phyloP scores from a whole-genome alignment of 1,140 invertebrate species.

The Diploscapter pachys region DNA sequence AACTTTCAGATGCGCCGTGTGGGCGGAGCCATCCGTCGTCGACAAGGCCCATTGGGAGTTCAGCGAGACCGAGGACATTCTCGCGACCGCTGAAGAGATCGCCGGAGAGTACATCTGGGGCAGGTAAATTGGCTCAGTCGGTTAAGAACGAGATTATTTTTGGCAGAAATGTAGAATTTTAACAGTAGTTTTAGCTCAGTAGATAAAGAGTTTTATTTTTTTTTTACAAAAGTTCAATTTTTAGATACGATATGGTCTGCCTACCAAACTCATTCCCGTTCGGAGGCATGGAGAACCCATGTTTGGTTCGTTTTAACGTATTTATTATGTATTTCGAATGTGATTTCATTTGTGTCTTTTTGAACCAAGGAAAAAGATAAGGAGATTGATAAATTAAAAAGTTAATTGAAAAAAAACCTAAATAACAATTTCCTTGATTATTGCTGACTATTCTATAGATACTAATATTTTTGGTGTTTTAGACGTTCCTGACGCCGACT shows the following conservation, averaged over 20 bases:
- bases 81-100: constrained; percentile 75
- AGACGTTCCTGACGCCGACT: constrained; percentile 86
- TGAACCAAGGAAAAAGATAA: no score
- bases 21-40: constrained; percentile 81
- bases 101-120: constrained; percentile 63
- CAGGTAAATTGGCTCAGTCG: constrained; percentile 40
- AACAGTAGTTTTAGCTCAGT: constrained; percentile 10
- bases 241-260: constrained; percentile 78
- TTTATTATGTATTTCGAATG: background rate
- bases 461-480: no score
- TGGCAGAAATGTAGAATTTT: constrained; percentile 44
- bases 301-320: background rate
- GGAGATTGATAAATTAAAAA: no score
- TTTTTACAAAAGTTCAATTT: constrained; percentile 43
- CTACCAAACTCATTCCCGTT: constrained; percentile 89
- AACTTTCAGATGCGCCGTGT: constrained; percentile 69
- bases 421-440: no score
- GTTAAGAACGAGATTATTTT: background rate
- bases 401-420: no score
- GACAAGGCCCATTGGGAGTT: constrained; percentile 82
- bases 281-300: constrained; percentile 94
- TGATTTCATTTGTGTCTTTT: constrained; percentile 65
- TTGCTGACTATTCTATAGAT: no score
- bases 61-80: constrained; percentile 76
- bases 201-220: background rate